Conservation (phyloP, 1,140 invertebrate genomes). For the Musca domestica region DNA sequence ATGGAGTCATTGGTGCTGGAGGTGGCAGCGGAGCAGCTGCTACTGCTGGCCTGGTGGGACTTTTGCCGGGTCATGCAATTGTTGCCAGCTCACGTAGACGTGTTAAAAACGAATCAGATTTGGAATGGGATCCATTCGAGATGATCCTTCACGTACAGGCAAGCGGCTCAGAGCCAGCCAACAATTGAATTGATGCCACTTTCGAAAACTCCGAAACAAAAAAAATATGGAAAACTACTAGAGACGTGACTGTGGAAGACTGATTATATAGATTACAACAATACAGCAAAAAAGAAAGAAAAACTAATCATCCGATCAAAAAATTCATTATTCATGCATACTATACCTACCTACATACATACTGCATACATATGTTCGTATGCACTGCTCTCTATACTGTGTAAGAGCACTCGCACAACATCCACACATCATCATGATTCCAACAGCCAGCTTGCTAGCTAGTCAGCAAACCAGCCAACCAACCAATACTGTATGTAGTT, state of each 20-base stretch:
- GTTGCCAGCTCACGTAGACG: slow-evolving; percentile 18
- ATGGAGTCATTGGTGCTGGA: background rate
- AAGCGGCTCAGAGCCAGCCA: slow-evolving; percentile 41
- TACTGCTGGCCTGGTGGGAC: background rate
- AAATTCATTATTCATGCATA: background rate
- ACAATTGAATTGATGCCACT: slow-evolving; percentile 26
- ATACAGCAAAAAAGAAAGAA: background rate
- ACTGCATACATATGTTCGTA: no score
- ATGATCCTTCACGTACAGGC: slow-evolving; percentile 49
- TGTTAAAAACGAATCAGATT: slow-evolving; percentile 36
- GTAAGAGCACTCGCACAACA: no score
- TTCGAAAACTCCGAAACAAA: background rate
- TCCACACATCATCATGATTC: no score
- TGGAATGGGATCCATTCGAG: slow-evolving; percentile 51
- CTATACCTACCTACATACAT: background rate
- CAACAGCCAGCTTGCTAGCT: no score
- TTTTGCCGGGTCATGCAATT: slow-evolving; percentile 18
- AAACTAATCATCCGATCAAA: background rate
- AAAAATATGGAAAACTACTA: slow-evolving; percentile 1
- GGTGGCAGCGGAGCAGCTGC: no score
- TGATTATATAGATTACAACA: slow-evolving; percentile 18
- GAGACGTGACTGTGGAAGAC: slow-evolving; percentile 20
- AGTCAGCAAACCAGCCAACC: no score
- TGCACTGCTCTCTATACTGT: no score
- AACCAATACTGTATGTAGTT: no score